Conservation (phyloP, 30 jellyfish, hydroid and myxozoan genomes). For the Phacellophora camtschatica region DNA sequence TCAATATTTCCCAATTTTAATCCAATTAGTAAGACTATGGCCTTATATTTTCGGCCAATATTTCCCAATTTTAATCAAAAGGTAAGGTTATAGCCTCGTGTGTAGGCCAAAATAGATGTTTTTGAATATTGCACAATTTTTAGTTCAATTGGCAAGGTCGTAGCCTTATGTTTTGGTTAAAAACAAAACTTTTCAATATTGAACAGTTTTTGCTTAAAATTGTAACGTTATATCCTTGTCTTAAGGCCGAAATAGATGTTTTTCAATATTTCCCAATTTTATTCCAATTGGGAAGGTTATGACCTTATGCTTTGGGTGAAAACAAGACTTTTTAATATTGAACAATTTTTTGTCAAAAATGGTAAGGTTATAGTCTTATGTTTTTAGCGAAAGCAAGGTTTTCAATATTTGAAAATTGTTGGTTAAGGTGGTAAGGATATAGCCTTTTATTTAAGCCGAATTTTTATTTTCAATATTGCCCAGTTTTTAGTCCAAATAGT, state of each 20-base stretch:
- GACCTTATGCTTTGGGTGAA: not conserved
- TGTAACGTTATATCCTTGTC: too few relatives aligned
- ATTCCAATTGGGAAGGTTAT: too few relatives aligned
- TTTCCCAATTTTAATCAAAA: not conserved
- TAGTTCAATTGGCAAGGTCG: not conserved
- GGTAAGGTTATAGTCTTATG: not conserved
- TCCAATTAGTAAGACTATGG: conserved; percentile 1
- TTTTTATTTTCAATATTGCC: not conserved
- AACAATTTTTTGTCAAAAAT: not conserved
- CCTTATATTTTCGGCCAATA: not conserved
- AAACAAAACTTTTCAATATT: too few relatives aligned
- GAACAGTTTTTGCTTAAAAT: too few relatives aligned
- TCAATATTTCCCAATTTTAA: not conserved
- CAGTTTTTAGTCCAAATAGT: not conserved
- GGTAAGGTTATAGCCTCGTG: not conserved
- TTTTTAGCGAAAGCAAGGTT: not conserved
- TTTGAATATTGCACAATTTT: not conserved
- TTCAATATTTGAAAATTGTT: not conserved
- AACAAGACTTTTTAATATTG: not conserved
- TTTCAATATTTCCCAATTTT: too few relatives aligned
- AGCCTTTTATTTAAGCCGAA: not conserved
- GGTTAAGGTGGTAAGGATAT: not conserved
- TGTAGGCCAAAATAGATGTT: not conserved
- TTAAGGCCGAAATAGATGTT: too few relatives aligned
- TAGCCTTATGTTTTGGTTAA: not conserved